Base-by-base conservation (phyloP, 1,140 invertebrate genomes). In the Drosophila parvula region DNA sequence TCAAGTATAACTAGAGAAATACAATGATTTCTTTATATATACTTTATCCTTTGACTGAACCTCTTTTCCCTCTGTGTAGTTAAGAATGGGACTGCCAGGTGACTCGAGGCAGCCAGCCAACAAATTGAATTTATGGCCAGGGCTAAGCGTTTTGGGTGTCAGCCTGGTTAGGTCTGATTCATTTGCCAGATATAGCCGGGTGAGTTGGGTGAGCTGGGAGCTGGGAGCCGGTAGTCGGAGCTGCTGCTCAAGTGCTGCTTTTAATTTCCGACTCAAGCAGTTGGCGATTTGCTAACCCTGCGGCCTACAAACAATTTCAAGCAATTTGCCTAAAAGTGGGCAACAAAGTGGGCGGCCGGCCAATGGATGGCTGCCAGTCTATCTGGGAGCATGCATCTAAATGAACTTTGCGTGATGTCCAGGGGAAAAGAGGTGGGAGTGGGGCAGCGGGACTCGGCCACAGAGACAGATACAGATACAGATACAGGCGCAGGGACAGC, bases 71-170 rank as follows among this genome's bases (percentile, higher is more conserved):
- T 22, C 60, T 43, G 48, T 64, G 34, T 45, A 48, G 41, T 41
- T 0, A 9, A 10, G 36, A 58, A 41, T 28, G 36, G 27, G 45
- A 36, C 75, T 59, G 64, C 27, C 60, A 78, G 57, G 68, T 70
- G 63, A 78, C 56, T 69, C 61, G 74, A 79, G 64, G 65, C 65
- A 67, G 44, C 56, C 51, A 69, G 81, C 77, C 79, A 88, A 80
- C 80, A 88, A 88, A 88, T 89, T 88, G 85, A 88, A 88, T 88
- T 88, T 88, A 84, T 89, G 76, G 80, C 84, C 65, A 84, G 67
- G 65, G 60, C 65, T 77, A 78, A 69, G 58, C 67, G 67, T 58
- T 62, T 51, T 50, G 73, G 56, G 57, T 77, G 74, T 58, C 73
- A 76, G 74, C 74, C 62, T 44, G 65, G 43, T 71, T 78, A 76